Percentiles rank a stretch among this genome's conserved stretches.
Conservation (phyloP, 1,140 invertebrate species). For the Drosophila rufa region DNA sequence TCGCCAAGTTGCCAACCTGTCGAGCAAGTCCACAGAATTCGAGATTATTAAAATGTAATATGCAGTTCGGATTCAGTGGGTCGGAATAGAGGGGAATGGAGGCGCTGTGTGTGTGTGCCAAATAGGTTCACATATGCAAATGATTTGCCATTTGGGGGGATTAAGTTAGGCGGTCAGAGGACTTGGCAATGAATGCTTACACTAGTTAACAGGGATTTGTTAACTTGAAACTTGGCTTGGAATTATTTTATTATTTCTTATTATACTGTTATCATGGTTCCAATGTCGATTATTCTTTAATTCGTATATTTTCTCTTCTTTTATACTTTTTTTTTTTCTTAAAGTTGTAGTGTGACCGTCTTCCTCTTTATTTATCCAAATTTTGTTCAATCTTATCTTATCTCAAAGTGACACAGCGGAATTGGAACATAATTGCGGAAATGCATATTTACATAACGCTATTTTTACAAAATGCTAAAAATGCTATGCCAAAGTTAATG, state of each 20-base stretch:
- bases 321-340: too few species aligned
- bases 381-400: too few species aligned
- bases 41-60: constrained; percentile 51
- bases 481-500: too few species aligned
- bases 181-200: constrained; percentile 35
- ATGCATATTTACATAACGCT: too few species aligned
- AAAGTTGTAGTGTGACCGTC: too few species aligned
- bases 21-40: constrained; percentile 42
- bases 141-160: constrained; percentile 25
- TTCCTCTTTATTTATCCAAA: background rate
- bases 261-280: background rate
- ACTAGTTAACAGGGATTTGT: background rate
- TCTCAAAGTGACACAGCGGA: too few species aligned
- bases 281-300: too few species aligned
- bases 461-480: too few species aligned
- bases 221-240: too few species aligned
- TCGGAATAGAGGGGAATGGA: background rate
- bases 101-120: constrained; percentile 1
- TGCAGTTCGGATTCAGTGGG: constrained; percentile 4
- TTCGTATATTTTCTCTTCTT: too few species aligned
- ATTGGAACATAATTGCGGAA: too few species aligned
- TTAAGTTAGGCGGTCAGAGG: constrained; percentile 8
- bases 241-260: too few species aligned
- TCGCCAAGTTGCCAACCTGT: constrained; percentile 92
- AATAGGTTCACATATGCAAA: constrained; percentile 41